phyloP scores from a whole-genome alignment of 2,113 vertebrate species.

The Mobula hypostoma region DNA sequence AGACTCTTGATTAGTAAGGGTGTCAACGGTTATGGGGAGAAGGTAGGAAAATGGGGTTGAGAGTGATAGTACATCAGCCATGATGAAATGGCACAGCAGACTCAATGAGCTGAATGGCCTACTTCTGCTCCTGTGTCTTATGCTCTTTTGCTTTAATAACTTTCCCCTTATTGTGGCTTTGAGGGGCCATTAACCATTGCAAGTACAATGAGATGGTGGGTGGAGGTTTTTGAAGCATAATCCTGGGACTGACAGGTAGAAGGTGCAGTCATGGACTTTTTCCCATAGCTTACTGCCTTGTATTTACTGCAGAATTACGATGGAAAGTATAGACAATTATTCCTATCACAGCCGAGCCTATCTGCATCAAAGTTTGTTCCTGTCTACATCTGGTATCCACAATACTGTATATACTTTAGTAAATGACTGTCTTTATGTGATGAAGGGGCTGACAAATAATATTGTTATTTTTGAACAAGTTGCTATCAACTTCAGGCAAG shows the following conservation, averaged over 20 bases:
- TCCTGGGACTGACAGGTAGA: not conserved
- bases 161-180: not conserved
- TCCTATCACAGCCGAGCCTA: not conserved
- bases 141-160: not conserved
- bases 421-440: not conserved
- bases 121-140: too few species aligned
- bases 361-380: not conserved
- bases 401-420: not conserved
- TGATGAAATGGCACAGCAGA: too few species aligned
- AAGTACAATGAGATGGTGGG: too few species aligned
- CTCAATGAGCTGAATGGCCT: too few species aligned
- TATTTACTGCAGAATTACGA: not conserved
- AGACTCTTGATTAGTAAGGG: too few species aligned
- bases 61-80: too few species aligned
- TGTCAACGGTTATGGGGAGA: too few species aligned
- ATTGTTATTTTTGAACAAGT: not conserved
- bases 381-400: not conserved
- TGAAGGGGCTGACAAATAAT: not conserved
- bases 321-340: not conserved
- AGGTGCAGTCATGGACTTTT: not conserved
- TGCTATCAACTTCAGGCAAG: not conserved
- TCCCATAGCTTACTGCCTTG: not conserved
- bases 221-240: not conserved
- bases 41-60: too few species aligned
- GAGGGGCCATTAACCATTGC: not conserved